These are phyloP conservation scores for Grammomys dolichurus DNA, from an alignment of 2,113 vertebrate species.

Conservation along the genomic window DNA sequence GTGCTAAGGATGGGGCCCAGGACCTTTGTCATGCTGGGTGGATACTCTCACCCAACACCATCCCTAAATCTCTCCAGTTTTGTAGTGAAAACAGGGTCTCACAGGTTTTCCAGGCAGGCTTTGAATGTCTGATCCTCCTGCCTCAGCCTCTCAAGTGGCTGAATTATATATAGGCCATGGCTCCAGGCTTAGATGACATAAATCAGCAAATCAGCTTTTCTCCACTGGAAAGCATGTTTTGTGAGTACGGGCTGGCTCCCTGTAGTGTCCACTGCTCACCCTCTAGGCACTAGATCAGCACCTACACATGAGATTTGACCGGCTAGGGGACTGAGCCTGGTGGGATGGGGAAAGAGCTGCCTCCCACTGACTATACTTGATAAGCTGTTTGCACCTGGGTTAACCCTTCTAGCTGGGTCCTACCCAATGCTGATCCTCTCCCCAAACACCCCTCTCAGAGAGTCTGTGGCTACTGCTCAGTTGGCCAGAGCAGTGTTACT, in stretches of 20 bases:
- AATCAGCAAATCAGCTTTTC: not conserved
- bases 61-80: not conserved
- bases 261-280: not conserved
- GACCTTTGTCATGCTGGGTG: not conserved
- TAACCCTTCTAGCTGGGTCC: not conserved
- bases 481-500: not conserved
- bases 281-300: not conserved
- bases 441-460: not conserved
- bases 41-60: not conserved
- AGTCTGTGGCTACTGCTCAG: not conserved
- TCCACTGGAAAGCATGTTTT: not conserved
- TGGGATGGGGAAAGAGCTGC: not conserved
- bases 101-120: not conserved
- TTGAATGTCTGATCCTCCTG: not conserved
- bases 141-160: not conserved
- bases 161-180: not conserved
- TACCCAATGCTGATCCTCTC: not conserved
- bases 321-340: no score
- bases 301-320: not conserved
- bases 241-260: not conserved
- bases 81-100: not conserved
- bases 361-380: not conserved
- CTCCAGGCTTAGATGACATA: not conserved
- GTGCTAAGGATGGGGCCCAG: not conserved
- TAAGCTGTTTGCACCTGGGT: not conserved